Conservation (phyloP, 2,113 vertebrate species). For the Scomber scombrus region DNA sequence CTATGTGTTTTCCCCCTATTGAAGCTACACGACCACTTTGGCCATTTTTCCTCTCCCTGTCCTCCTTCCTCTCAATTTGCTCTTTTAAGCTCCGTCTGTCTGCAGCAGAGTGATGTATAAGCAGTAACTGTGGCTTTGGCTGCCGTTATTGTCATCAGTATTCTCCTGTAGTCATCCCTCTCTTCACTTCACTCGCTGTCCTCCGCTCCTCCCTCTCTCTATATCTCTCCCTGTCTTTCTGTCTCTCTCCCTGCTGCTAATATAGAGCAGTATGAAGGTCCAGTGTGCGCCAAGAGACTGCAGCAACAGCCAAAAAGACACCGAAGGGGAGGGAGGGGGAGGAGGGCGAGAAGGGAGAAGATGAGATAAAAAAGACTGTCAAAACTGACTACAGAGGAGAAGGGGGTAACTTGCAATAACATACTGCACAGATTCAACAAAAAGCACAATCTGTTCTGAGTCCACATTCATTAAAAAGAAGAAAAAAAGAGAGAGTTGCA, state of each 20-base stretch:
- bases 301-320: slow-evolving; percentile 57
- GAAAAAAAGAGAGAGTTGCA: too few relatives aligned
- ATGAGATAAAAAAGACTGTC: not conserved
- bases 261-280: slow-evolving; percentile 53
- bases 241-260: slow-evolving; percentile 46
- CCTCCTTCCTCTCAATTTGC: slow-evolving; percentile 38
- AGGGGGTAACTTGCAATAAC: not conserved
- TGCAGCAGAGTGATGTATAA: slow-evolving; percentile 35
- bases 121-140: slow-evolving; percentile 65
- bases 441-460: not conserved
- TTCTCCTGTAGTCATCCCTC: slow-evolving; percentile 63
- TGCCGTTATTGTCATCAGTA: slow-evolving; percentile 67
- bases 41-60: not conserved
- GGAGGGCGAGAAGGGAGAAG: not conserved
- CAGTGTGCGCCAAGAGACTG: slow-evolving; percentile 62
- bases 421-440: not conserved
- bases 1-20: not conserved
- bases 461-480: too few relatives aligned
- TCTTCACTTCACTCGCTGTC: slow-evolving; percentile 15
- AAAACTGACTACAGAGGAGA: not conserved
- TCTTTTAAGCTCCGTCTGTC: slow-evolving; percentile 20
- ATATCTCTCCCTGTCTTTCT: not conserved
- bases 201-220: not conserved
- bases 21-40: slow-evolving; percentile 13
- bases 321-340: not conserved